Conservation (phyloP, 2,113 vertebrate genomes). For the Saguinus midas region DNA sequence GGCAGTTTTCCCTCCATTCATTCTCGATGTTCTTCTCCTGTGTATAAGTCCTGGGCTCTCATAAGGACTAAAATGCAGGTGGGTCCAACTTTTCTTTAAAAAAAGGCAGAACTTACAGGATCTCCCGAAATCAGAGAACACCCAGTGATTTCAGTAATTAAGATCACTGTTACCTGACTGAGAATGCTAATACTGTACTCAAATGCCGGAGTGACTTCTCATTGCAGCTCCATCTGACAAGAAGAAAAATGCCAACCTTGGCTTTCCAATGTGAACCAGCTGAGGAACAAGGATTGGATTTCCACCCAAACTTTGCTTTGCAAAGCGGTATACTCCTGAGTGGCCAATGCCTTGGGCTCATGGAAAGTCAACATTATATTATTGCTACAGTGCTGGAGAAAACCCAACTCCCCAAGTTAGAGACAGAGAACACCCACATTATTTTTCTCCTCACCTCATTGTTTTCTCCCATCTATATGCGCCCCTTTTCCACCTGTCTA, state of each 20-base stretch:
- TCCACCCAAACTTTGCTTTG: background rate
- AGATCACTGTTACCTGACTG: background rate
- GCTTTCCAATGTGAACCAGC: background rate
- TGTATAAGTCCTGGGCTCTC: background rate
- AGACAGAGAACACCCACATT: background rate
- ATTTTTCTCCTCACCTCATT: background rate
- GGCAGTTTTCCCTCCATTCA: background rate
- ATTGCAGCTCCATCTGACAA: background rate
- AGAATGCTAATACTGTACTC: background rate
- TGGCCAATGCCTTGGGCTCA: background rate
- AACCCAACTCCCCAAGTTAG: background rate
- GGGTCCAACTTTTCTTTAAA: background rate
- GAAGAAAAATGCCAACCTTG: background rate
- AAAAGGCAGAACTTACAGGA: background rate
- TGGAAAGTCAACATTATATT: background rate
- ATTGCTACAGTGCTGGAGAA: background rate
- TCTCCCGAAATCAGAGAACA: background rate
- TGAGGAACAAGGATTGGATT: background rate
- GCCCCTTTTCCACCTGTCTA: background rate
- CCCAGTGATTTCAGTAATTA: background rate
- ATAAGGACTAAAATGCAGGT: background rate
- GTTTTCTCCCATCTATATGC: background rate
- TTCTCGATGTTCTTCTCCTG: background rate
- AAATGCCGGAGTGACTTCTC: slow-evolving; percentile 12
- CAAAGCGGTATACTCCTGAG: background rate